A percentile compares a stretch with the other conserved stretches of the same genome.
phyloP scores from a whole-genome alignment of 2,888 invertebrate genomes.

The Plebejus anna region DNA sequence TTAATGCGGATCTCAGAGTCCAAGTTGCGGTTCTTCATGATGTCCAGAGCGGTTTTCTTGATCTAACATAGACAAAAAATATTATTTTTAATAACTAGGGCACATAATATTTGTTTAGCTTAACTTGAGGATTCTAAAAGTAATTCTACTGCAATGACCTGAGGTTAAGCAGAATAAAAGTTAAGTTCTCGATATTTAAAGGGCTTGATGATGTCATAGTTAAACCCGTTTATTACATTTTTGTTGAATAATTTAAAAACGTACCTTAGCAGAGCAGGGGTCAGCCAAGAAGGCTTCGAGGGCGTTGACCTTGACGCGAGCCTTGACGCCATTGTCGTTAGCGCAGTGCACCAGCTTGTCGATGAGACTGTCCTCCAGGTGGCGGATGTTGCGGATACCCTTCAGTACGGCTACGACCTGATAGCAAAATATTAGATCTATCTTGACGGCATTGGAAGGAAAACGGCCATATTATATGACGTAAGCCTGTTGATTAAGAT shows the following conservation, averaged over 20 bases:
- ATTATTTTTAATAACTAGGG: not conserved
- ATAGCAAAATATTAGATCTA: not conserved
- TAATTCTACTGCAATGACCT: not conserved
- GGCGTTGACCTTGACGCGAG: constrained; percentile 87
- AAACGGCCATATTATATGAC: not conserved
- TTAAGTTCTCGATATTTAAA: too few relatives aligned
- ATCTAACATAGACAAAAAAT: constrained; percentile 46
- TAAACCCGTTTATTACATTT: not conserved
- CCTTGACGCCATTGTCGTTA: constrained; percentile 79
- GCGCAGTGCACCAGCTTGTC: constrained; percentile 82
- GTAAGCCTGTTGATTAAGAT: not conserved
- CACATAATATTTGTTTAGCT: too few relatives aligned
- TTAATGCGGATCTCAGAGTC: constrained; percentile 94
- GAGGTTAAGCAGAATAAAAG: too few relatives aligned
- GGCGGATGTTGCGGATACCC: constrained; percentile 88
- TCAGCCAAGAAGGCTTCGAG: constrained; percentile 88
- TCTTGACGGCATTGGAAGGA: not conserved
- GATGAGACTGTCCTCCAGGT: constrained; percentile 81
- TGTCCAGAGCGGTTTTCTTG: constrained; percentile 76
- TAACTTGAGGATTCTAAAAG: not conserved
- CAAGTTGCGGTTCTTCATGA: constrained; percentile 85
- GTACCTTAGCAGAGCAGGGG: constrained; percentile 81
- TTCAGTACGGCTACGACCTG: constrained; percentile 86
- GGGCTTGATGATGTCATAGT: too few relatives aligned
- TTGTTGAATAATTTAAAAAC: constrained; percentile 26